Percentiles rank a stretch among this genome's conserved stretches.
These are phyloP conservation scores for Drosophila vallismaia DNA, from an alignment of 2,888 invertebrate species.

Conservation along the genomic window DNA sequence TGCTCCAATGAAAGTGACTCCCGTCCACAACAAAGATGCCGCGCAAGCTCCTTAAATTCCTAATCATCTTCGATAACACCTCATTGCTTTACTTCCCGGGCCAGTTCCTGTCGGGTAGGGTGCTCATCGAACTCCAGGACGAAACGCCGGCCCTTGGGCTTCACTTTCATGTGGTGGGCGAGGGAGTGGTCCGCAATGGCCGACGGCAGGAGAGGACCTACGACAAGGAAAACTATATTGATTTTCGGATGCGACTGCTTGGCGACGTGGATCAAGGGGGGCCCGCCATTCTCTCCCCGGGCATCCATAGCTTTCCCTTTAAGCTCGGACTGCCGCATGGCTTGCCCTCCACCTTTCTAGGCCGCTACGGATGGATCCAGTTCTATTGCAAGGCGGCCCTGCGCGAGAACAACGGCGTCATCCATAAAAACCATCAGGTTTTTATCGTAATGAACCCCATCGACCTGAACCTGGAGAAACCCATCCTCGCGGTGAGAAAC, in stretches of 20 bases:
- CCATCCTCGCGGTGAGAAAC: slow-evolving; percentile 90
- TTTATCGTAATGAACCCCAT: slow-evolving; percentile 98
- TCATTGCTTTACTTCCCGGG: slow-evolving; percentile 96
- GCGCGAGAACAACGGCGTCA: slow-evolving; percentile 92
- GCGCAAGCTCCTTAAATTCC: slow-evolving; percentile 94
- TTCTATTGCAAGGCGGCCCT: slow-evolving; percentile 96
- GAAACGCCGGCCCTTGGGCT: slow-evolving; percentile 95
- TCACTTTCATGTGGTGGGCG: slow-evolving; percentile 97
- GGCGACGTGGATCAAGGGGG: slow-evolving; percentile 94
- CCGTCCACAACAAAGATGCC: slow-evolving; percentile 86
- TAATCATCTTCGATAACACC: slow-evolving; percentile 96
- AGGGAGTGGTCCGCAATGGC: slow-evolving; percentile 94
- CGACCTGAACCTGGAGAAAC: slow-evolving; percentile 94
- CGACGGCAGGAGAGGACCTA: slow-evolving; percentile 92
- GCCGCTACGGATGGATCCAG: slow-evolving; percentile 97
- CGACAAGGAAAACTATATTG: slow-evolving; percentile 97
- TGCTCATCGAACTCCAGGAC: slow-evolving; percentile 95
- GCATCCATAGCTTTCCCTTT: slow-evolving; percentile 97
- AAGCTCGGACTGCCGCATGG: slow-evolving; percentile 95
- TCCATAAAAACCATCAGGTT: slow-evolving; percentile 98
- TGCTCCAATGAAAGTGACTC: slow-evolving; percentile 9
- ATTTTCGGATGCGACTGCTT: slow-evolving; percentile 95
- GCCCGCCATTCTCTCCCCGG: slow-evolving; percentile 93
- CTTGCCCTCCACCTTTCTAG: slow-evolving; percentile 95
- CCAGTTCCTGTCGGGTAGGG: slow-evolving; percentile 95